Conservation (phyloP, 2,797 vertebrate species). For the Ataeniobius toweri region DNA sequence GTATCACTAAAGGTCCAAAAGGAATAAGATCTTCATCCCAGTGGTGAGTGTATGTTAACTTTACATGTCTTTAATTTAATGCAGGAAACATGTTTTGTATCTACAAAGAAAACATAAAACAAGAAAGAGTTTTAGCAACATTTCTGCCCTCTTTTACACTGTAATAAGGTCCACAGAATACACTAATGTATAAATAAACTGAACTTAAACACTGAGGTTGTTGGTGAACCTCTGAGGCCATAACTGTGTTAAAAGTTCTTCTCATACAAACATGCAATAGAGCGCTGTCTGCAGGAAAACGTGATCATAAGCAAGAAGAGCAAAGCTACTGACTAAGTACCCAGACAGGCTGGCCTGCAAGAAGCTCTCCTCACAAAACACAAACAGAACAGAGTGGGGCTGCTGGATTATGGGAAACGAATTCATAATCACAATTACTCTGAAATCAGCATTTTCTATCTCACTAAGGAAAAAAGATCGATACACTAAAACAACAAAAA, state of each 20-base stretch:
- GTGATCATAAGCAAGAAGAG: background rate
- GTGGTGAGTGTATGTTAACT: background rate
- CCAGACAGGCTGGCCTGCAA: background rate
- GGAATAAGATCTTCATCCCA: background rate
- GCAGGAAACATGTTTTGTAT: background rate
- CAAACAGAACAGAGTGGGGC: conserved; percentile 10
- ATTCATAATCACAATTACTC: background rate
- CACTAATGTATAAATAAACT: background rate
- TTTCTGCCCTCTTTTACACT: background rate
- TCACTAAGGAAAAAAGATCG: background rate
- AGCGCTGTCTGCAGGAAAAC: background rate
- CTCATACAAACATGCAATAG: background rate
- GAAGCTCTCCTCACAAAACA: background rate
- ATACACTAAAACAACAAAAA: background rate
- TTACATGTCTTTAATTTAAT: background rate
- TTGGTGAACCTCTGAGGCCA: too few relatives aligned
- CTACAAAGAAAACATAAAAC: background rate
- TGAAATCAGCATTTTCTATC: background rate
- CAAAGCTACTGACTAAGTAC: conserved; percentile 5
- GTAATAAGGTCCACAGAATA: background rate
- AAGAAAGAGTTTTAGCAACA: background rate
- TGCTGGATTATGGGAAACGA: background rate
- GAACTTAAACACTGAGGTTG: background rate
- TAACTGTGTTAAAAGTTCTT: background rate
- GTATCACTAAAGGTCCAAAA: background rate